A percentile compares a stretch with the other conserved stretches of the same genome.
These are phyloP conservation scores for Helicoverpa assulta DNA, from an alignment of 2,888 invertebrate species.

Conservation along the genomic window DNA sequence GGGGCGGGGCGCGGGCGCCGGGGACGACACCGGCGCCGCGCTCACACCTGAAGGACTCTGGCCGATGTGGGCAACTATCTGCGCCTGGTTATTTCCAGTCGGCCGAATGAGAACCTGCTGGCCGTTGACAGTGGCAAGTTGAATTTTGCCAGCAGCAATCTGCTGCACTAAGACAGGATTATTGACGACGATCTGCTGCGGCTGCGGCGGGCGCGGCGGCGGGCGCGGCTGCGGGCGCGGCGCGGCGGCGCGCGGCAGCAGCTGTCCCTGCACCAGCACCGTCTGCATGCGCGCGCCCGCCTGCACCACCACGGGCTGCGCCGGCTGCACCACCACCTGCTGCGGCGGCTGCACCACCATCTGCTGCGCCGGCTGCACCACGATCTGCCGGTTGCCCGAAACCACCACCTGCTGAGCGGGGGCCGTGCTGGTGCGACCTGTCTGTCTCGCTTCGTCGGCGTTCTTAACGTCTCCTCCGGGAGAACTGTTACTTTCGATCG, in stretches of 20 bases:
- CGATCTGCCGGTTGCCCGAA: conserved; percentile 70
- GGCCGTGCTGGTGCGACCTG: conserved; percentile 36
- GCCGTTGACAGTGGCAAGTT: conserved; percentile 95
- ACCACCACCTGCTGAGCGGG: conserved; percentile 77
- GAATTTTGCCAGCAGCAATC: conserved; percentile 95
- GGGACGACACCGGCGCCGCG: conserved; percentile 62
- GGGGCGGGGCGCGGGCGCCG: conserved; percentile 63
- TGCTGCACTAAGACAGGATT: conserved; percentile 95
- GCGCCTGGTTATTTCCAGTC: conserved; percentile 94
- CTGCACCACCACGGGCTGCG: conserved; percentile 64
- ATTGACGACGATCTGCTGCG: conserved; percentile 94
- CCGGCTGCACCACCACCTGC: conserved; percentile 70
- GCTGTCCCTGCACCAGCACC: conserved; percentile 66
- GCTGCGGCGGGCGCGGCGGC: conserved; percentile 74
- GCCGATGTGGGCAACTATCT: conserved; percentile 94
- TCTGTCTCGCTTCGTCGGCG: conserved; percentile 61
- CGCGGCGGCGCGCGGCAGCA: conserved; percentile 64
- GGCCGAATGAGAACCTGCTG: conserved; percentile 96
- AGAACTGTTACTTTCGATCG: conserved; percentile 62
- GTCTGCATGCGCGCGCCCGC: conserved; percentile 51
- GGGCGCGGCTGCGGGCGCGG: conserved; percentile 71
- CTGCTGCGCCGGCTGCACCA: conserved; percentile 69
- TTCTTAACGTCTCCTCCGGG: conserved; percentile 47
- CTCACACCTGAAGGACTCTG: conserved; percentile 82
- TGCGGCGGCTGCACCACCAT: conserved; percentile 70